phyloP scores from a whole-genome alignment of 2,797 vertebrate genomes.

The Scolopax rusticola region DNA sequence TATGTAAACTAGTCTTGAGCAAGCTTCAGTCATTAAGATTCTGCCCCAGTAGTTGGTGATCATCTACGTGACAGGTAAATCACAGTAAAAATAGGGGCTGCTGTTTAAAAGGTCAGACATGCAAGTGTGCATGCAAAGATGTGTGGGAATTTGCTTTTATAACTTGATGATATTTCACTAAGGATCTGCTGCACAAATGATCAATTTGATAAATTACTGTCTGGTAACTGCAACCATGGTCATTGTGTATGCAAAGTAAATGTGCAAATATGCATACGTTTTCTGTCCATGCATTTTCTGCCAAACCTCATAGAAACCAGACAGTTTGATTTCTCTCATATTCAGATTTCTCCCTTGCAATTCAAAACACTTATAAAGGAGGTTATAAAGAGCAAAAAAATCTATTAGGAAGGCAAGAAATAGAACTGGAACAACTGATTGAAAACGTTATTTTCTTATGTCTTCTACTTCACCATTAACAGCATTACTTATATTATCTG shows the following conservation, averaged over 20 bases:
- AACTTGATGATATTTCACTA: not conserved
- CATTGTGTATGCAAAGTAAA: not conserved
- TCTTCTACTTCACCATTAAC: slow-evolving; percentile 17
- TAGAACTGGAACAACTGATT: slow-evolving; percentile 41
- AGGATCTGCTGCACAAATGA: not conserved
- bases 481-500: not conserved
- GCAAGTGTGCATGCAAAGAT: not conserved
- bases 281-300: not conserved
- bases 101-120: slow-evolving; percentile 48
- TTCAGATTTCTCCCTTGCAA: not conserved
- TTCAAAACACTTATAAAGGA: not conserved
- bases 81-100: slow-evolving; percentile 13
- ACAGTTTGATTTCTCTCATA: not conserved
- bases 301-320: not conserved
- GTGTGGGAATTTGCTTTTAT: not conserved
- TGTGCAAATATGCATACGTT: not conserved
- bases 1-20: not conserved
- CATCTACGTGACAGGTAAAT: not conserved
- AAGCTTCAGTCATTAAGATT: not conserved
- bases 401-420: slow-evolving; percentile 26
- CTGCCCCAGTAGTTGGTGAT: not conserved
- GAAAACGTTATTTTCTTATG: slow-evolving; percentile 29
- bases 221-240: not conserved
- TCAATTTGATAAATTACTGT: not conserved
- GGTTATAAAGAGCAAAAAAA: slow-evolving; percentile 28